Conservation (phyloP, 1,140 invertebrate genomes). For the Antheraea pernyi region DNA sequence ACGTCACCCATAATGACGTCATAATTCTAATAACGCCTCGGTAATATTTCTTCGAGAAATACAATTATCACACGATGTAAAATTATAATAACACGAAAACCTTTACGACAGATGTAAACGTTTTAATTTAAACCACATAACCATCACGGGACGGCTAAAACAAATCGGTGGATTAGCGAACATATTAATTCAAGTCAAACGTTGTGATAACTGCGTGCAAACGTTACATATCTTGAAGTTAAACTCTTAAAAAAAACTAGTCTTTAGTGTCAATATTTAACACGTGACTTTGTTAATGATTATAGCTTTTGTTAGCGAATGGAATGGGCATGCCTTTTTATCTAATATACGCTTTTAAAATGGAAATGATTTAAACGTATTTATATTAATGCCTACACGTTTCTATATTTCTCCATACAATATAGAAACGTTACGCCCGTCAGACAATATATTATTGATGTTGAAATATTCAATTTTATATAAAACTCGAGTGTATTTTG, state of each 20-base stretch:
- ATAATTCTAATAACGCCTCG: too few relatives aligned
- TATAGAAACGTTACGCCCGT: not conserved
- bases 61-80: too few relatives aligned
- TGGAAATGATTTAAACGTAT: not conserved
- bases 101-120: not conserved
- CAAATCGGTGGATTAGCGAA: conserved; percentile 14
- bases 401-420: not conserved
- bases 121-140: not conserved
- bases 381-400: not conserved
- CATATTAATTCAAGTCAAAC: conserved; percentile 13
- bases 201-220: conserved; percentile 9
- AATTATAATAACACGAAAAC: too few relatives aligned
- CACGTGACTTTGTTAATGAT: not conserved
- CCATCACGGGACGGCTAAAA: conserved; percentile 7
- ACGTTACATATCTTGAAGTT: conserved; percentile 11
- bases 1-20: too few relatives aligned
- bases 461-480: conserved; percentile 9
- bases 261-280: conserved; percentile 3
- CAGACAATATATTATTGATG: not conserved
- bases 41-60: too few relatives aligned
- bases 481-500: conserved; percentile 32
- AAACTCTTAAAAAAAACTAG: not conserved
- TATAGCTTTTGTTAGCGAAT: not conserved
- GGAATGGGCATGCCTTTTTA: not conserved
- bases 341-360: not conserved